Percentiles rank a stretch among this genome's conserved stretches.
Evolutionary conservation across 2,113 vertebrate genomes (phyloP).

Genomic region (Perca fluviatilis): DNA sequence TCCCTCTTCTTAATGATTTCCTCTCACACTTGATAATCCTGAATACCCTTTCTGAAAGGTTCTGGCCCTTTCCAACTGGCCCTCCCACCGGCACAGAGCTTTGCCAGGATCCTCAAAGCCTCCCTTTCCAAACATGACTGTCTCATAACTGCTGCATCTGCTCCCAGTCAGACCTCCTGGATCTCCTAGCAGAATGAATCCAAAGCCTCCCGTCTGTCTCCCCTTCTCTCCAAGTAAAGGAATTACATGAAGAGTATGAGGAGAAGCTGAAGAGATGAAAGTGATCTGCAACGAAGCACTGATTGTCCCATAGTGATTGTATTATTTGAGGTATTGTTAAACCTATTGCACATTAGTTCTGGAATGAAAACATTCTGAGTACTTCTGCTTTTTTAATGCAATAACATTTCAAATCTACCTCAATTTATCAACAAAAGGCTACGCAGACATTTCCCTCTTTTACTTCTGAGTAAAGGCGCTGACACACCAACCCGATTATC

Average conservation of each 20-base stretch:
- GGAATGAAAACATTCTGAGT: slow-evolving; percentile 15
- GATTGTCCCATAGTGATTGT: background rate
- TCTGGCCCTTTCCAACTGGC: slow-evolving; percentile 68
- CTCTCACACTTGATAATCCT: slow-evolving; percentile 63
- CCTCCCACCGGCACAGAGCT: slow-evolving; percentile 64
- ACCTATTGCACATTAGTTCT: slow-evolving; percentile 3
- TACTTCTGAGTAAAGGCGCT: background rate
- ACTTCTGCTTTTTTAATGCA: background rate
- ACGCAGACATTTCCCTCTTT: slow-evolving; percentile 5
- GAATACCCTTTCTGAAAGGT: slow-evolving; percentile 65
- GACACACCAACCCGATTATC: too few species aligned
- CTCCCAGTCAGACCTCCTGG: slow-evolving; percentile 73
- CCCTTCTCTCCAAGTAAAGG: slow-evolving; percentile 35
- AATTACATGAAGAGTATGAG: slow-evolving; percentile 33
- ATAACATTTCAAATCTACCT: slow-evolving; percentile 6
- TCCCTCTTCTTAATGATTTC: slow-evolving; percentile 67
- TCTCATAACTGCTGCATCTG: slow-evolving; percentile 79
- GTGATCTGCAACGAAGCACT: background rate
- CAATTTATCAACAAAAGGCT: slow-evolving; percentile 15
- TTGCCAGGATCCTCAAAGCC: slow-evolving; percentile 72
- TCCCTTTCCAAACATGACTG: slow-evolving; percentile 66
- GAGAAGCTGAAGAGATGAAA: slow-evolving; percentile 19
- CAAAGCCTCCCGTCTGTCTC: slow-evolving; percentile 68
- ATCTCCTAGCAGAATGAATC: slow-evolving; percentile 66
- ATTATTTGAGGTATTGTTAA: slow-evolving; percentile 8